phyloP scores from a whole-genome alignment of 2,797 vertebrate species.

The Acropternis orthonyx region DNA sequence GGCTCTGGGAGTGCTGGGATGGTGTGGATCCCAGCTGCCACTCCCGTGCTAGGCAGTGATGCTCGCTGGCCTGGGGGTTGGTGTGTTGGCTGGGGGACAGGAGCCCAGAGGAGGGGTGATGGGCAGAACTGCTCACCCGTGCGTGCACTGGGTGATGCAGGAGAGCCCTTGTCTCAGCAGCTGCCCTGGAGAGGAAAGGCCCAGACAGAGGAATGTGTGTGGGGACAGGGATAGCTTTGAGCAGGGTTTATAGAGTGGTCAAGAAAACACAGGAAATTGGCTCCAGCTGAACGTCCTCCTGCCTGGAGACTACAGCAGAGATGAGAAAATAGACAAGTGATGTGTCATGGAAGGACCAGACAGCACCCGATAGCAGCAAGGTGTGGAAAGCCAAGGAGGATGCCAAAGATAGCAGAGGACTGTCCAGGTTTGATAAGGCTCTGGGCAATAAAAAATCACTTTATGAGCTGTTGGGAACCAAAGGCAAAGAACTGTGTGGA shows the following conservation, averaged over 20 bases:
- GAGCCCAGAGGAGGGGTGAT: not conserved
- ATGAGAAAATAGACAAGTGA: not conserved
- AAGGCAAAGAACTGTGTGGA: not conserved
- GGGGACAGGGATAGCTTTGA: constrained; percentile 33
- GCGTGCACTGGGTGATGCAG: rapidly evolving
- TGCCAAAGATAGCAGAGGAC: constrained; percentile 48
- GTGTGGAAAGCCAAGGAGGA: not conserved
- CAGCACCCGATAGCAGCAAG: not conserved
- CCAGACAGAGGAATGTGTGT: constrained; percentile 41
- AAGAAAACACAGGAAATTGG: constrained; percentile 65
- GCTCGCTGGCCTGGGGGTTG: rapidly evolving
- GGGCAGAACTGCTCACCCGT: not conserved
- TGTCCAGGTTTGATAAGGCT: constrained; percentile 2
- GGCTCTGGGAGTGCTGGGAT: rapidly evolving
- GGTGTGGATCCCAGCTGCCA: not conserved
- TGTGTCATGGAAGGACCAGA: constrained; percentile 35
- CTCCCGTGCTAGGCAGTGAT: not conserved
- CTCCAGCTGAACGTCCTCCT: constrained; percentile 48
- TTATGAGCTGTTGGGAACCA: not conserved
- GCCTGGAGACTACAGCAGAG: not conserved
- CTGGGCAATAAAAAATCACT: not conserved
- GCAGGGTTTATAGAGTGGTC: constrained; percentile 49
- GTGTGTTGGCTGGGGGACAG: not conserved
- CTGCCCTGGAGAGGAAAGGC: not conserved
- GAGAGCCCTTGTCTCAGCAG: not conserved